Conservation (phyloP, 2,113 vertebrate species). For the Pelecanoides urinatrix region DNA sequence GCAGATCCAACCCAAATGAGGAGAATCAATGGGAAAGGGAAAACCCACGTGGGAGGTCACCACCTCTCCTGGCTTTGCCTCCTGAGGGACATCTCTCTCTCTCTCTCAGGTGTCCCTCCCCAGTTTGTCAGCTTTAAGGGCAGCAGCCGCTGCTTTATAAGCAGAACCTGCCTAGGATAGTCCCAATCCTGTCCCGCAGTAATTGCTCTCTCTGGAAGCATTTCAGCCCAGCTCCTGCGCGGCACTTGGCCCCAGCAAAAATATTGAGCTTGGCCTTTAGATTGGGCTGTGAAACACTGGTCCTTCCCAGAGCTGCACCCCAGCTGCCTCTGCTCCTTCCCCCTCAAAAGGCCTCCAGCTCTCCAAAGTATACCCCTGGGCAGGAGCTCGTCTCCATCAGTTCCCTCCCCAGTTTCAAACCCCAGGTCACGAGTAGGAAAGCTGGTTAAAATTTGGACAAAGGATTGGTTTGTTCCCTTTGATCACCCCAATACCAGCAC, state of each 20-base stretch:
- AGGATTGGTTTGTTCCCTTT: neutral
- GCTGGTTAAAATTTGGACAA: neutral
- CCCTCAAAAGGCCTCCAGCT: neutral
- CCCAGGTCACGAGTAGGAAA: neutral
- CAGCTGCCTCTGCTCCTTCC: neutral
- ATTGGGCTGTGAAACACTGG: neutral
- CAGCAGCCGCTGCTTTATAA: neutral
- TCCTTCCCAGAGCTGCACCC: neutral
- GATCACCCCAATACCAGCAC: neutral
- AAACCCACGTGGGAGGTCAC: rapidly evolving
- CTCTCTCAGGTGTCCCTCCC: neutral
- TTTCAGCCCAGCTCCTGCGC: neutral
- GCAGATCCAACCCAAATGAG: neutral
- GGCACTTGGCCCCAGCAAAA: neutral
- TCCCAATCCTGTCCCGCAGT: rapidly evolving
- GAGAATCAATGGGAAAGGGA: neutral
- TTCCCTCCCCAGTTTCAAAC: neutral
- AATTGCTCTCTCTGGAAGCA: neutral
- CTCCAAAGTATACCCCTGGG: neutral
- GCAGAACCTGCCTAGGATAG: neutral
- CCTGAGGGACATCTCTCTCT: neutral
- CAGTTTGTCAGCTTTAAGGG: neutral
- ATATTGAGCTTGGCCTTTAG: neutral
- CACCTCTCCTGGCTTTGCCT: neutral
- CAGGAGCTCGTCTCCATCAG: neutral